Percentiles rank a stretch among this genome's conserved stretches.
Conservation (phyloP, 2,113 vertebrate genomes). For the Rhegmatorhina hoffmannsi region DNA sequence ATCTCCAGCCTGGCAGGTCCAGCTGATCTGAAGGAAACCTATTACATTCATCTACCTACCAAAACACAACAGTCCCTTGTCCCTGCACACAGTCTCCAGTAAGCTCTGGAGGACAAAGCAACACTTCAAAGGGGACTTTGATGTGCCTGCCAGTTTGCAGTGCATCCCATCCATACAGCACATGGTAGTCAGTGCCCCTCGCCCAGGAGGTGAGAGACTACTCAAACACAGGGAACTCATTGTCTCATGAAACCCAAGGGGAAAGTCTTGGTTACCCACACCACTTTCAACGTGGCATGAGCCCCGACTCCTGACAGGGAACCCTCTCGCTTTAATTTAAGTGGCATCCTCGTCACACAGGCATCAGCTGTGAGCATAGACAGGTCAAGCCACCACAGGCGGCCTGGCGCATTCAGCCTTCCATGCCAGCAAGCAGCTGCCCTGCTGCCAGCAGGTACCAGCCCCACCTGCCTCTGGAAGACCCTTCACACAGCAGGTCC, state of each 20-base stretch:
- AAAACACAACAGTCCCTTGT: neutral
- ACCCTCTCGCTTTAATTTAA: neutral
- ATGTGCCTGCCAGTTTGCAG: neutral
- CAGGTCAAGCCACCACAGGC: neutral
- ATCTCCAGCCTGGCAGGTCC: neutral
- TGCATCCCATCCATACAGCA: fast-evolving
- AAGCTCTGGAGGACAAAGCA: neutral
- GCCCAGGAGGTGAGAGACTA: neutral
- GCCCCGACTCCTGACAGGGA: neutral
- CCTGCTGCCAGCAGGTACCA: neutral
- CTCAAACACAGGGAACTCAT: neutral
- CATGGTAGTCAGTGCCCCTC: neutral
- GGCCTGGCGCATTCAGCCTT: neutral
- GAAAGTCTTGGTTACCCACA: neutral
- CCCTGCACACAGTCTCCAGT: neutral
- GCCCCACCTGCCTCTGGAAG: neutral
- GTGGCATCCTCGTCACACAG: neutral
- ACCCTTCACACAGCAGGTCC: neutral
- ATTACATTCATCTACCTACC: neutral
- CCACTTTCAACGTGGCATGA: neutral
- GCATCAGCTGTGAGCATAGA: neutral
- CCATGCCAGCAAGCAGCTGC: neutral
- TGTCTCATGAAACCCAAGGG: neutral
- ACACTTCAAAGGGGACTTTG: neutral
- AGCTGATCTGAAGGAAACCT: neutral